Evolutionary conservation across 2,797 vertebrate genomes (phyloP), one percentile per base, ranked within the genome.

Genomic region (Gorsachius magnificus): DNA sequence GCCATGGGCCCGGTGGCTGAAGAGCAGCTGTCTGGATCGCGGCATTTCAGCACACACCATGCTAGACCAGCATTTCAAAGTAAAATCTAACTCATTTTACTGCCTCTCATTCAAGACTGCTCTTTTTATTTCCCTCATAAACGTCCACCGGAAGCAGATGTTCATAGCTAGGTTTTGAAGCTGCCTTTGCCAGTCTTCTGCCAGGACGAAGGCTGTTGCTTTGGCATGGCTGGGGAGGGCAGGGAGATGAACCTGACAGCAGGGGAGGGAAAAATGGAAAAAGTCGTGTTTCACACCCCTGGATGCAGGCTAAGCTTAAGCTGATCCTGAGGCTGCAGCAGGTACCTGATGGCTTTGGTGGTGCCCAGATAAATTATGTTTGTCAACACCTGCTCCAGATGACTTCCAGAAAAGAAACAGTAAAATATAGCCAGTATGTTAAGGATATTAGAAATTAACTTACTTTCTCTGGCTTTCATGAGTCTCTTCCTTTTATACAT

Each of bases 131-230:
- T 79, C 33, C 46, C 22, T 53, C 33, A 41, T 56, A 54, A 89
- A 14, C 29, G 14, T 8, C 8, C 4, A 2, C 24, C 1, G 1
- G 21, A 70, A 21, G 6, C 45, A 16, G 25, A 20, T 0, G 0
- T 36, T 70, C n/a, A 36, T 16, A 79, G 25, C 11, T 31, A 21
- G 33, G 25, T 6, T 58, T 60, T 20, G 14, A 69, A 83, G 7
- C 12, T 13, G 26, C 25, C 29, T 41, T 61, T 70, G 22, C 26
- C 29, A 33, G 20, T 6, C 46, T 60, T 65, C 68, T 79, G 77
- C 38, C n/a, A 38, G 31, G 48, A 46, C 0, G 5, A 38, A 29
- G 29, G 35, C 20, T n/a, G 24, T 65, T 53, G 36, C 15, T 83
- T 74, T 70, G 51, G 14, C 20, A 18, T 1, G 8, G 41, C 33